Evolutionary conservation across 2,888 invertebrate species (phyloP), one percentile per base, ranked within the genome.

Genomic region (Acronicta leporina): DNA sequence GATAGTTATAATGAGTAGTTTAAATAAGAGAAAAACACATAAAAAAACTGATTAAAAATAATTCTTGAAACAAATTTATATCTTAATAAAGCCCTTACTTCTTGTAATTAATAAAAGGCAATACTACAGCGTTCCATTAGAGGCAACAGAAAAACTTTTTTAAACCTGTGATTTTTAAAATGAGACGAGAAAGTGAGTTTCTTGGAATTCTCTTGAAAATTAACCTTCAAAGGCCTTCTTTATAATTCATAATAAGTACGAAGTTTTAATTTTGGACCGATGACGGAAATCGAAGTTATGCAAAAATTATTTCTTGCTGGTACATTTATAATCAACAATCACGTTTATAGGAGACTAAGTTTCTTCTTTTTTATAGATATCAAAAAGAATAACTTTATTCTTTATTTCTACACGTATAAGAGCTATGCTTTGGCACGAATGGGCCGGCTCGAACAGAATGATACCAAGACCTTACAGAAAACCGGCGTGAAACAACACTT

Each of bases 101-200:
- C 59, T 71, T 51, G 58, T 61, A 71, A 77, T 59, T 64, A 49
- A 71, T 57, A 48, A 61, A 60, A 68, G 46, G 47, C n/a, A 52
- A 47, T 77, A 68, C 65, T 66, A 71, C 72, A 78, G 62, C 68
- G 49, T 56, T 66, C 72, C 78, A 72, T 75, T 75, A 77, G 68
- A 55, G 55, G 47, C 35, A 25, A 65, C 51, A 72, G 65, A 63
- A 74, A 58, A 75, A 75, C 38, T 75, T 71, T 47, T 41, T 54
- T 44, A 77, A n/a, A 61, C 61, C 75, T 71, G 53, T 65, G 64
- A 65, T 68, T 75, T 71, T 68, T 50, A 67, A 71, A 65, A 68
- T 74, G 53, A 60, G 40, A 15, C 27, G 30, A 33, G 75, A 56
- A 74, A 64, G 54, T 65, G 33, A 65, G 59, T 71, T 75, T 61